phyloP scores from a whole-genome alignment of 2,888 invertebrate species.

The Philaethria dido region DNA sequence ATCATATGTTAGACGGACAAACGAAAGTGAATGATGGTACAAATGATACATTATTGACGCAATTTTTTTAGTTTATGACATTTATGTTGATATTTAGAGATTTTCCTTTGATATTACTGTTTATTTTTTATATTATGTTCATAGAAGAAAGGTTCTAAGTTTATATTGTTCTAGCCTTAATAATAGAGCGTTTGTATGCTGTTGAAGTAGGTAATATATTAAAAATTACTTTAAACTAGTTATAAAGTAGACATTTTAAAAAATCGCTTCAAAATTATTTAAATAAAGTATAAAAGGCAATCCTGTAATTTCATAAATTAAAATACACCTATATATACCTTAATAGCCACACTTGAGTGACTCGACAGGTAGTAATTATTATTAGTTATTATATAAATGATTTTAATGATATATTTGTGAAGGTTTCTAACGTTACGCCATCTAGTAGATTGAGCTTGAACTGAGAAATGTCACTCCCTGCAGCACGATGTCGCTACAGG shows the following conservation, averaged over 20 bases:
- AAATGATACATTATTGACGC: not conserved
- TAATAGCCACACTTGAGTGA: not conserved
- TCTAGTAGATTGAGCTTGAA: constrained; percentile 60
- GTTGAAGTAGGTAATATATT: not conserved
- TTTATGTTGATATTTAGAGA: not conserved
- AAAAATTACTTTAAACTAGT: not conserved
- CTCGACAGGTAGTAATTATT: constrained; percentile 14
- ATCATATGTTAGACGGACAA: constrained; percentile 53
- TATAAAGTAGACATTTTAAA: not conserved
- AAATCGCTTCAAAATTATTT: not conserved
- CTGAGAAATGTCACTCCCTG: constrained; percentile 69
- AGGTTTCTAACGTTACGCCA: constrained; percentile 58
- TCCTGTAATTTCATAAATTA: not conserved
- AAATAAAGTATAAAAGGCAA: not conserved
- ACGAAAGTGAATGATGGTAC: constrained; percentile 35
- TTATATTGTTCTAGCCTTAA: not conserved
- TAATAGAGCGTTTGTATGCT: not conserved
- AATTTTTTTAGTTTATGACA: not conserved
- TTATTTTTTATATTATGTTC: not conserved
- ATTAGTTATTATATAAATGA: not conserved
- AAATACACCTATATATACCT: not conserved
- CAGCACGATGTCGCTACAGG: constrained; percentile 77
- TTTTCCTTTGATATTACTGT: not conserved
- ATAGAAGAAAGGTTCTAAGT: not conserved
- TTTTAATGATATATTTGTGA: not conserved